These are phyloP conservation scores for Dryocosmus kuriphilus DNA, from an alignment of 2,888 invertebrate genomes.

Conservation along the genomic window DNA sequence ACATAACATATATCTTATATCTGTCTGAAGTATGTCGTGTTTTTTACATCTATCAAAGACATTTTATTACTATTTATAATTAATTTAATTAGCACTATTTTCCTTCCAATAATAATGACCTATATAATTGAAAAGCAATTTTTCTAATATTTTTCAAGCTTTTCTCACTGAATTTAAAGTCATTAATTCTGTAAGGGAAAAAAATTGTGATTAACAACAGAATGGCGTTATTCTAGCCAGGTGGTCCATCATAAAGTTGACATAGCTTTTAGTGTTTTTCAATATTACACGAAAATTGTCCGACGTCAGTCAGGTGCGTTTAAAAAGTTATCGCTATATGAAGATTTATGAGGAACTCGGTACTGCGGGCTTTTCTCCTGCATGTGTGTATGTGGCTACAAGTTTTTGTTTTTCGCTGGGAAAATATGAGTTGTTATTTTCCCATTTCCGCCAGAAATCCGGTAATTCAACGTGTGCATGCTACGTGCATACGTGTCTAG, in stretches of 20 bases:
- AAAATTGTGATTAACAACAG: not conserved
- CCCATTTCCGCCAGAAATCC: slow-evolving; percentile 8
- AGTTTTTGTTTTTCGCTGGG: slow-evolving; percentile 20
- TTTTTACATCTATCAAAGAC: too few species aligned
- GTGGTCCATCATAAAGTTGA: not conserved
- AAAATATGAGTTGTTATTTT: slow-evolving; percentile 30
- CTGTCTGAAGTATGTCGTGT: too few species aligned
- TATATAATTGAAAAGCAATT: not conserved
- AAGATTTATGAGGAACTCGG: slow-evolving; percentile 21
- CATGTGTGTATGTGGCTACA: not conserved
- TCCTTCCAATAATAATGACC: too few species aligned
- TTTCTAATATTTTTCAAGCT: not conserved
- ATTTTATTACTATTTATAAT: too few species aligned
- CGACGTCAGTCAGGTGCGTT: not conserved
- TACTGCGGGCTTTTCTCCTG: not conserved
- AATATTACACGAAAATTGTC: not conserved
- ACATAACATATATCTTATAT: too few species aligned
- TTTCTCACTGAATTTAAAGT: not conserved
- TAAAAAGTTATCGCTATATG: slow-evolving; percentile 21
- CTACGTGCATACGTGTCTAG: slow-evolving; percentile 15
- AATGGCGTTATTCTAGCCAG: not conserved
- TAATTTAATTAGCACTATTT: too few species aligned
- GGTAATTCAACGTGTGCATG: slow-evolving; percentile 19
- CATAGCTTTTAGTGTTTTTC: not conserved
- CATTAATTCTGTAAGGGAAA: not conserved